These are phyloP conservation scores for Drosophila baimaii DNA, from an alignment of 1,140 invertebrate species.

Conservation along the genomic window DNA sequence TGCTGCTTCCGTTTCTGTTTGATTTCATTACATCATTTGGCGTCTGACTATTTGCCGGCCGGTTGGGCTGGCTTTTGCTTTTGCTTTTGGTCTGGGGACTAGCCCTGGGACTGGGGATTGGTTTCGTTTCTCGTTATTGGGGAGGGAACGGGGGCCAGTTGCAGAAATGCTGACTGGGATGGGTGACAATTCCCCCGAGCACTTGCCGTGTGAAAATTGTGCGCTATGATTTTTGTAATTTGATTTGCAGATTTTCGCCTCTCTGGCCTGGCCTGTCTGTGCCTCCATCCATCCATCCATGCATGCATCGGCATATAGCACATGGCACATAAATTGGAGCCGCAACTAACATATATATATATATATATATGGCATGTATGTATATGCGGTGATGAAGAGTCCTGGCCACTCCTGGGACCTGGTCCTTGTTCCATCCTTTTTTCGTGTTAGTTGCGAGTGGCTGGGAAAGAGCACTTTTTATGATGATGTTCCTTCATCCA, in stretches of 20 bases:
- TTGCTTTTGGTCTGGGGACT: conserved; percentile 13
- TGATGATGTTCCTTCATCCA: conserved; percentile 61
- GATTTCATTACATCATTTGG: conserved; percentile 81
- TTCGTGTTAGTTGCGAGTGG: conserved; percentile 65
- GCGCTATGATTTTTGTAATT: conserved; percentile 82
- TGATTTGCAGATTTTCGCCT: conserved; percentile 76
- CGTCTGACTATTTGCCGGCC: conserved; percentile 78
- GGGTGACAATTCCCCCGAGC: conserved; percentile 56
- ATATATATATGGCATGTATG: background rate
- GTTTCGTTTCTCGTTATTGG: conserved; percentile 1
- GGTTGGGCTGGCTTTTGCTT: conserved; percentile 40
- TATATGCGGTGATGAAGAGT: conserved; percentile 47
- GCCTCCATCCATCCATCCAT: conserved; percentile 2
- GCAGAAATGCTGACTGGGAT: conserved; percentile 2
- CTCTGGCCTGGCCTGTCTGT: conserved; percentile 7
- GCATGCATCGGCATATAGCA: conserved; percentile 58
- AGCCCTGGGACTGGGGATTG: conserved; percentile 17
- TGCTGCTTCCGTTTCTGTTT: conserved; percentile 64
- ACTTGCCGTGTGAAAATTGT: conserved; percentile 78
- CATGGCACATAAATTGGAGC: conserved; percentile 66
- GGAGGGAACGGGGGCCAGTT: background rate
- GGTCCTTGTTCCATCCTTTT: conserved; percentile 31
- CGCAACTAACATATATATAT: background rate
- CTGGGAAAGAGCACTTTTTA: conserved; percentile 61
- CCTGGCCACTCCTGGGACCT: conserved; percentile 46